Conservation (phyloP, 1,140 invertebrate genomes). For the Caerostris extrusa region DNA sequence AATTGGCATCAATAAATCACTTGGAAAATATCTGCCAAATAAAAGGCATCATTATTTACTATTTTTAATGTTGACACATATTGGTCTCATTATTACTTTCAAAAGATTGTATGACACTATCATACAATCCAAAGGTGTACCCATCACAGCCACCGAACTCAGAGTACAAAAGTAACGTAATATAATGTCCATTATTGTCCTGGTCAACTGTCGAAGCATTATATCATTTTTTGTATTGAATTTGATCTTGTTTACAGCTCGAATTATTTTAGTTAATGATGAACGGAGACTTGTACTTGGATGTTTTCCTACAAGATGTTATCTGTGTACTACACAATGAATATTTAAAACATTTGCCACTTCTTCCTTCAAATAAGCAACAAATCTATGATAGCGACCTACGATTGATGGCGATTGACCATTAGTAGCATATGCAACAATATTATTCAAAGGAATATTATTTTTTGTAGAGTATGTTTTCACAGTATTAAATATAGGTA, state of each 20-base stretch:
- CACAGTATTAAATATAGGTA: constrained; percentile 5
- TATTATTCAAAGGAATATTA: constrained; percentile 79
- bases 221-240: constrained; percentile 4
- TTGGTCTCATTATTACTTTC: not conserved
- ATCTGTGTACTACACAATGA: constrained; percentile 35
- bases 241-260: not conserved
- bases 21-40: constrained; percentile 41
- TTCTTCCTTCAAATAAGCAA: constrained; percentile 77
- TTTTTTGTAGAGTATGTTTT: constrained; percentile 11
- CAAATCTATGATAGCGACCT: constrained; percentile 79
- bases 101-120: constrained; percentile 20
- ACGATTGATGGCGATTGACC: constrained; percentile 79
- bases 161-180: not conserved
- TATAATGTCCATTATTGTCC: not conserved
- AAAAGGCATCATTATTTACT: constrained; percentile 12
- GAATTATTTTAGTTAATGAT: constrained; percentile 17
- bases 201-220: not conserved
- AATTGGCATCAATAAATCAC: constrained; percentile 20
- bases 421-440: constrained; percentile 80
- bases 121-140: not conserved
- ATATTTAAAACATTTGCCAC: constrained; percentile 72
- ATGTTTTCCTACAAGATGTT: constrained; percentile 41
- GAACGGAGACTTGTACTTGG: constrained; percentile 1
- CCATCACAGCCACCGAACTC: not conserved
- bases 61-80: no score